Evolutionary conservation across 2,797 vertebrate genomes (phyloP).

Genomic region (Bovichtus diacanthus): DNA sequence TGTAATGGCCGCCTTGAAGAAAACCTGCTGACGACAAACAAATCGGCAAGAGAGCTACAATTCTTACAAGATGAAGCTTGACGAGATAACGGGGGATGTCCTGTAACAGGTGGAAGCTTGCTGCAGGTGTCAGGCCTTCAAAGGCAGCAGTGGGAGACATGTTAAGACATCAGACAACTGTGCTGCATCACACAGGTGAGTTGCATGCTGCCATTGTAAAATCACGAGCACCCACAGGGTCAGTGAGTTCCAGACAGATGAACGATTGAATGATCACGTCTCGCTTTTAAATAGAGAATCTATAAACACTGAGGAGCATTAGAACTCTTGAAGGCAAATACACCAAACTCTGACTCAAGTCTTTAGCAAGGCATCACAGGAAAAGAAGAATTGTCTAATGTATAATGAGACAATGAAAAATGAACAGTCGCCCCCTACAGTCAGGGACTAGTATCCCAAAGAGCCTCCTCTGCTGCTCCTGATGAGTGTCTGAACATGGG

Average conservation of each 20-base stretch:
- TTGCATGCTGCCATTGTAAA: slow-evolving; percentile 20
- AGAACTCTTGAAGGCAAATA: slow-evolving; percentile 4
- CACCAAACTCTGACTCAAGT: slow-evolving; percentile 12
- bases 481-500: not conserved
- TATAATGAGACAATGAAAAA: slow-evolving; percentile 12
- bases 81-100: slow-evolving; percentile 19
- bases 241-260: not conserved
- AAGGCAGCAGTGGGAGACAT: slow-evolving; percentile 52
- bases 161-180: slow-evolving; percentile 52
- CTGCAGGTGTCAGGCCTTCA: slow-evolving; percentile 64
- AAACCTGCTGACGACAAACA: slow-evolving; percentile 11
- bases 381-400: not conserved
- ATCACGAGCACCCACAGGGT: slow-evolving; percentile 11
- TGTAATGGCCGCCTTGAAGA: not conserved
- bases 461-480: not conserved
- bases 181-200: slow-evolving; percentile 13
- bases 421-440: slow-evolving; percentile 44
- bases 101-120: slow-evolving; percentile 56
- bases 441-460: slow-evolving; percentile 6
- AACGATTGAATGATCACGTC: not conserved
- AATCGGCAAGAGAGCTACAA: slow-evolving; percentile 18
- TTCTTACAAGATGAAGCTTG: slow-evolving; percentile 32
- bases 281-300: slow-evolving; percentile 12
- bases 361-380: slow-evolving; percentile 6
- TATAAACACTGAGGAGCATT: not conserved